Percentiles rank a stretch among this genome's conserved stretches.
Conservation (phyloP, 2,113 vertebrate genomes). For the Petromus typicus region DNA sequence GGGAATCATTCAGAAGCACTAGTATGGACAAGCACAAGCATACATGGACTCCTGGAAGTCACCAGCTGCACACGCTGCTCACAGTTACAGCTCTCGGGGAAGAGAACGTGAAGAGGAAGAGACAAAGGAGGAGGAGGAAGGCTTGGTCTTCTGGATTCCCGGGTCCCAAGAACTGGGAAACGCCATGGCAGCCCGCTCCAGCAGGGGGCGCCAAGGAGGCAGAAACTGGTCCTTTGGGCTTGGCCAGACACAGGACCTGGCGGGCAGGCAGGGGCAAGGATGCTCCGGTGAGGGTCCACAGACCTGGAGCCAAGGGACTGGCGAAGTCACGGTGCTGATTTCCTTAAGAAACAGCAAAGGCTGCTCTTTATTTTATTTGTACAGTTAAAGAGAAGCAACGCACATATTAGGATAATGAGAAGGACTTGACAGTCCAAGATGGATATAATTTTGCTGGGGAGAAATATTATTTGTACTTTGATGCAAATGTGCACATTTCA, state of each 20-base stretch:
- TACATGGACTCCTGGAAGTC: neutral
- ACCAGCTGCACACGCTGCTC: accelerated
- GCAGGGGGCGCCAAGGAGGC: neutral
- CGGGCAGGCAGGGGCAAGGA: neutral
- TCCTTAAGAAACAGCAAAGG: neutral
- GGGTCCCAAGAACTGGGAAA: too few relatives aligned
- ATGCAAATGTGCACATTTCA: neutral
- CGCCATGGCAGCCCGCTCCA: neutral
- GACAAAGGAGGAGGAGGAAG: neutral
- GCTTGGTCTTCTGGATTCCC: neutral
- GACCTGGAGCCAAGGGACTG: neutral
- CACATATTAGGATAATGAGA: neutral
- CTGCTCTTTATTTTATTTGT: neutral
- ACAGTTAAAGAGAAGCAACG: neutral
- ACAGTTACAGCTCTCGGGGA: neutral
- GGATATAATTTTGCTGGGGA: neutral
- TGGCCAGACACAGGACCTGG: neutral
- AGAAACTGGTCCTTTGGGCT: neutral
- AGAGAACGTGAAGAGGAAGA: neutral
- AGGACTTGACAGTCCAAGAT: neutral
- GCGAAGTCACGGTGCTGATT: neutral
- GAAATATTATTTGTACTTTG: neutral
- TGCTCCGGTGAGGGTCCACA: neutral
- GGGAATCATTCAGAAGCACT: accelerated
- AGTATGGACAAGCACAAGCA: too few relatives aligned